Evolutionary conservation across 2,888 invertebrate genomes (phyloP), one percentile per base, ranked within the genome.

Genomic region (Chesias legatella): DNA sequence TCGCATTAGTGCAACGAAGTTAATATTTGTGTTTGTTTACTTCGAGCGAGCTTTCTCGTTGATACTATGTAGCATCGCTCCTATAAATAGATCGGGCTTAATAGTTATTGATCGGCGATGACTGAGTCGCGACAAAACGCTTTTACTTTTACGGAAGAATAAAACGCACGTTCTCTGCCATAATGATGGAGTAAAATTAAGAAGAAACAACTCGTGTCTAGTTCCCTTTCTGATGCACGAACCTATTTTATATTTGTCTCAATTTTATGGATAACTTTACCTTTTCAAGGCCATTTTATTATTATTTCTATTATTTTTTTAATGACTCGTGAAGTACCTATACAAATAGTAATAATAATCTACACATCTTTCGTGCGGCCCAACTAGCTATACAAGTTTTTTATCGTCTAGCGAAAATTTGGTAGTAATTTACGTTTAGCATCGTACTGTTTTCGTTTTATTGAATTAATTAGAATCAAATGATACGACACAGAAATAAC

Each of bases 371-470:
- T 63, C 45, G 53, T 49, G 59, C 66, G 58, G 64, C 56, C 58
- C 54, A 71, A 83, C 82, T 63, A 63, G 79, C 65, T 74, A 42
- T 62, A 71, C 81, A 60, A 73, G 81, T 82, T 83, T 82, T 78
- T 75, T 65, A 60, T 58, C 42, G 43, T 47, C 49, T 42, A 32
- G 27, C 43, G 40, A 36, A 43, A 49, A 28, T 40, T 44, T 28
- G 42, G 43, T 29, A 35, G 28, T 38, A 26, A 33, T 27, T 28
- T 20, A 28, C 17, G 20, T 7, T 30, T 26, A 34, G 7, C 20
- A 10, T 10, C 25, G 7, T 8, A 25, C 10, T 24, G 8, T n/a
- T 9, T 4, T 9, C 10, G 27, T 7, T 27, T 10, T 10, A 4
- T 10, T 13, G 11, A 21, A 3, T 7, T 34, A 7, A 29, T 29